Evolutionary conservation across 37 sponge, comb jelly and placozoan species (phyloP).

Genomic region (Mnemiopsis leidyi): DNA sequence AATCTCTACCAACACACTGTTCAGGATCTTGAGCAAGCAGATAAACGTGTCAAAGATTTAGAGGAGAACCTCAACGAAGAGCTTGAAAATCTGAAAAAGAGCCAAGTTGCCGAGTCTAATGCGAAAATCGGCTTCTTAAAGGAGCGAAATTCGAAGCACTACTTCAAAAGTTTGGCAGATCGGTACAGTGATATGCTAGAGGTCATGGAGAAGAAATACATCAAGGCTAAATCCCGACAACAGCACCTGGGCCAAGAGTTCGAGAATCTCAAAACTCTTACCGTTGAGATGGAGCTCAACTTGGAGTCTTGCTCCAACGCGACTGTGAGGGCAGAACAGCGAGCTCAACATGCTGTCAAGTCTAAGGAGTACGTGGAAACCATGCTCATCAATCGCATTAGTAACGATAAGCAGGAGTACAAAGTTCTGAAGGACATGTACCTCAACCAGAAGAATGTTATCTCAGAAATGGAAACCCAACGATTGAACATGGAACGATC

Average conservation of each 20-base stretch:
- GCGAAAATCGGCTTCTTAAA: neutral
- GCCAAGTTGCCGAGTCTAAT: neutral
- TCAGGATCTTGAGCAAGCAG: neutral
- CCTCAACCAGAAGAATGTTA: neutral
- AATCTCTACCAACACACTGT: neutral
- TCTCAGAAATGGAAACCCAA: slow-evolving; percentile 32
- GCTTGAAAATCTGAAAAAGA: neutral
- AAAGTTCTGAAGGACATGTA: neutral
- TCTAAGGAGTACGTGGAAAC: slow-evolving; percentile 22
- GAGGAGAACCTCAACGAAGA: neutral
- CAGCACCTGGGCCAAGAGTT: neutral
- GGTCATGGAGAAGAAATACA: neutral
- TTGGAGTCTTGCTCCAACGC: neutral
- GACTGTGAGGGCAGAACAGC: neutral
- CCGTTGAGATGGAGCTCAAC: neutral
- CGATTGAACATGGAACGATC: neutral
- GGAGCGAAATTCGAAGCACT: slow-evolving; percentile 4
- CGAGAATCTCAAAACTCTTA: neutral
- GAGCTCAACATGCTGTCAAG: neutral
- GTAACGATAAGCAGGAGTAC: neutral
- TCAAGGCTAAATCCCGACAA: neutral
- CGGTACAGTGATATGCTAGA: neutral
- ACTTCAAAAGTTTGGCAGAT: neutral
- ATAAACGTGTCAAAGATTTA: neutral
- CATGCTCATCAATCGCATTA: neutral